Conservation (phyloP, 2,797 vertebrate species). For the Schizopygopsis malacanthus region DNA sequence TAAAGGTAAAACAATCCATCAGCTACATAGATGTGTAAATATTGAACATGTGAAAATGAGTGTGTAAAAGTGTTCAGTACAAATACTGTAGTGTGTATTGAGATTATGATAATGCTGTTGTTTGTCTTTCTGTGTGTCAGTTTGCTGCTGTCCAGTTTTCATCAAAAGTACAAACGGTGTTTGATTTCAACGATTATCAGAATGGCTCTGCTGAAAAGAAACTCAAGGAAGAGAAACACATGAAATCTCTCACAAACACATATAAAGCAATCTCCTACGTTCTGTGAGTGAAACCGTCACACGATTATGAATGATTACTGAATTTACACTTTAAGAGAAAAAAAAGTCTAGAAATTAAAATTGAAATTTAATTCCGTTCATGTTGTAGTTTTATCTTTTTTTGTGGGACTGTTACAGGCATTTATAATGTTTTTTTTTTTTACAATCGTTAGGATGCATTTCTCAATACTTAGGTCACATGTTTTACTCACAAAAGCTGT, state of each 20-base stretch:
- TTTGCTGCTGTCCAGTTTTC: slow-evolving; percentile 87
- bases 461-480: too few species aligned
- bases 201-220: slow-evolving; percentile 6
- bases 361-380: too few species aligned
- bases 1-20: slow-evolving; percentile 71
- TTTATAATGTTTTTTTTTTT: too few species aligned
- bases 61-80: too few species aligned
- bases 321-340: background rate
- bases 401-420: too few species aligned
- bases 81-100: too few species aligned
- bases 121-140: slow-evolving; percentile 61
- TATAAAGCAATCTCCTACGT: slow-evolving; percentile 71
- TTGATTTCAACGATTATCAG: slow-evolving; percentile 77
- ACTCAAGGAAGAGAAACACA: slow-evolving; percentile 61
- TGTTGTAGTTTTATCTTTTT: too few species aligned
- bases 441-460: too few species aligned
- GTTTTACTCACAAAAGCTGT: too few species aligned
- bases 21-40: background rate
- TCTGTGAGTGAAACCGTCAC: slow-evolving; percentile 72
- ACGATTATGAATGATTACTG: too few species aligned
- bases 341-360: too few species aligned
- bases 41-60: too few species aligned
- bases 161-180: slow-evolving; percentile 62
- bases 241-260: slow-evolving; percentile 72
- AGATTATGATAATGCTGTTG: background rate